phyloP scores from a whole-genome alignment of 2,888 invertebrate genomes.

The Mimas tiliae region DNA sequence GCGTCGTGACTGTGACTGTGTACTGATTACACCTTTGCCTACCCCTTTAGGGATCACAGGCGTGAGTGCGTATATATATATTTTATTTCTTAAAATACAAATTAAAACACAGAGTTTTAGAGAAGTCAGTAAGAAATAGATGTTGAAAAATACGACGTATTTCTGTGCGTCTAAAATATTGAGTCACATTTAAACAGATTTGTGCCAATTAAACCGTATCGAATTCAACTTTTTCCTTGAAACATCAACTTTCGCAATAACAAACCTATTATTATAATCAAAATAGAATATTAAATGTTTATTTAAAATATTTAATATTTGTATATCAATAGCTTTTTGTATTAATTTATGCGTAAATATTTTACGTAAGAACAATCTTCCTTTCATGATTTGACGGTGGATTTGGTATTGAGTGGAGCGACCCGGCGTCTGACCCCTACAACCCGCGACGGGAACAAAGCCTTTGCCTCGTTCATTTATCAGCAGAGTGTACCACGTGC shows the following conservation, averaged over 20 bases:
- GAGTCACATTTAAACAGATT: slow-evolving; percentile 5
- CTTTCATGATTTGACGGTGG: no score
- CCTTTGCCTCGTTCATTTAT: no score
- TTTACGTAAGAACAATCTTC: not conserved
- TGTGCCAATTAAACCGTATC: slow-evolving; percentile 2
- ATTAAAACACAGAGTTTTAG: no score
- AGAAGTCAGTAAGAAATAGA: not conserved
- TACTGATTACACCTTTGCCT: no score
- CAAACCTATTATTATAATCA: not conserved
- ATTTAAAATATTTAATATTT: not conserved
- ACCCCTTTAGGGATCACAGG: no score
- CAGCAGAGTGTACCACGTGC: no score
- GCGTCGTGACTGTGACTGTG: no score
- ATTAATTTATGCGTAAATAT: not conserved
- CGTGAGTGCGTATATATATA: no score
- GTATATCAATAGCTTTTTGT: not conserved
- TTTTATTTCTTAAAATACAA: no score
- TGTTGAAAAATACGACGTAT: not conserved
- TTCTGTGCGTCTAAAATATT: not conserved
- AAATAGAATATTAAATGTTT: not conserved
- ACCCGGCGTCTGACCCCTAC: no score
- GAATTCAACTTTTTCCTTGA: slow-evolving; percentile 4
- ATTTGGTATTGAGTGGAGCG: no score
- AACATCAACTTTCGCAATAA: not conserved
- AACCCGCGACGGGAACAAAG: no score